Base-by-base conservation (phyloP, 2,113 vertebrate species). In the Pelusios castaneus region DNA sequence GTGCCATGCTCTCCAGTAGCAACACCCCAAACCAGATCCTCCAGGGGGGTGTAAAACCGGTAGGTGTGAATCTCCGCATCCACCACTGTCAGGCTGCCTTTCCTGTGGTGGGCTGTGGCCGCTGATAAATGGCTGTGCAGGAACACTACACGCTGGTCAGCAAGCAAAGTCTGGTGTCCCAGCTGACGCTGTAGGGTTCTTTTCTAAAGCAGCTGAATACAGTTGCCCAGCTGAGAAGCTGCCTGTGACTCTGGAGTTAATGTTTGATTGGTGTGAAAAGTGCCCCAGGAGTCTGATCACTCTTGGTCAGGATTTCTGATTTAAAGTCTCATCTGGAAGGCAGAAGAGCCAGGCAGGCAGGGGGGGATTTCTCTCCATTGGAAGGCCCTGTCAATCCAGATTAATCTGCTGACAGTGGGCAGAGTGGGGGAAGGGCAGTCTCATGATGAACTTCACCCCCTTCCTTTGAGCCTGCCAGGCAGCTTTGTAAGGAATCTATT, bases 111-210 rank as follows among this genome's bases (percentile, higher is more conserved):
- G 67, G 75, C 63, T 0, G 2, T 84, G 54, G 79, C 79, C 91
- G 87, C 73, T 82, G 78, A 67, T 0, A 90, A 73, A 29, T 25
- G 56, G 56, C 56, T 29, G 56, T 5, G 13, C 56, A 58, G 56
- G 0, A 0, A 27, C 77, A n/a, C 38, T 41, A 81, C 60, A 34
- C 10, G 67, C 73, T 80, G n/a, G 52, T 75, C 58, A 79, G 55
- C 55, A 95, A 86, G 87, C 54, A 47, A 60, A 89, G 17, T 3
- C 25, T 89, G 22, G 11, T 19, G 52, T 6, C 25, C 52, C 77
- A n/a, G 13, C 73, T 8, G 22, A 45, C 4, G 4, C 73, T 45
- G 12, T 76, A 45, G 24, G 4, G 41, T 13, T 41, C 14, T 7
- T 85, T 91, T 92, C 38, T 58, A 88, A 89, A 70, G 79, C 79